A percentile compares a stretch with the other conserved stretches of the same genome.
Conservation (phyloP, 1,140 invertebrate species). For the Bombus waltoni region DNA sequence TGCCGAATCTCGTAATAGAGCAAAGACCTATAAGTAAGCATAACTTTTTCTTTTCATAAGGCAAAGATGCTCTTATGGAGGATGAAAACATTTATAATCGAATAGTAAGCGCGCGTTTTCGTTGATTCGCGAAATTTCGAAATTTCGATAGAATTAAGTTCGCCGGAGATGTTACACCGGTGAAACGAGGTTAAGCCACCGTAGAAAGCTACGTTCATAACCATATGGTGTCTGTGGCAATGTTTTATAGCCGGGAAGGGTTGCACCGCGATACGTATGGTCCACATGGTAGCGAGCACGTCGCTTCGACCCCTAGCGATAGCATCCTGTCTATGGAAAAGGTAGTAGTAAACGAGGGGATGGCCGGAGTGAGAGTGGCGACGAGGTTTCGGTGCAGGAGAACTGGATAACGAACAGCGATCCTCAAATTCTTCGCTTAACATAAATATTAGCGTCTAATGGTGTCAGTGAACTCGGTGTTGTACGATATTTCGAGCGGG, state of each 20-base stretch:
- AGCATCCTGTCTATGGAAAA: constrained; percentile 57
- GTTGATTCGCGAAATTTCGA: not conserved
- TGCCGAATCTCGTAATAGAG: too few relatives aligned
- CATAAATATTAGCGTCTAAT: not conserved
- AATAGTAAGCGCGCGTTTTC: not conserved
- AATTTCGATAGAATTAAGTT: not conserved
- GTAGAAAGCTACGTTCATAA: constrained; percentile 58
- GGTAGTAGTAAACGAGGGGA: constrained; percentile 61
- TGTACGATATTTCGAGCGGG: not conserved
- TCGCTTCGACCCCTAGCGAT: constrained; percentile 45
- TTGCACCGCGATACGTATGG: constrained; percentile 47
- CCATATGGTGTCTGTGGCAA: constrained; percentile 68
- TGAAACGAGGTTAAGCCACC: constrained; percentile 62
- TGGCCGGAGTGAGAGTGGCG: constrained; percentile 37
- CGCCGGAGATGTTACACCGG: not conserved
- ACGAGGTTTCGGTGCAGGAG: constrained; percentile 1
- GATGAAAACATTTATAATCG: not conserved
- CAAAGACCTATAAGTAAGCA: too few relatives aligned
- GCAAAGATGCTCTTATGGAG: not conserved
- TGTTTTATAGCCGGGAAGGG: constrained; percentile 64
- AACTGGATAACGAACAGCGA: constrained; percentile 29
- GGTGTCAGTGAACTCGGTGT: not conserved
- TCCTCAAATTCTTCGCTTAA: constrained; percentile 24
- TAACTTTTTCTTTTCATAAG: not conserved
- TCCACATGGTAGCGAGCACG: constrained; percentile 55